phyloP scores from a whole-genome alignment of 2,797 vertebrate species.

The Thaleichthys pacificus region DNA sequence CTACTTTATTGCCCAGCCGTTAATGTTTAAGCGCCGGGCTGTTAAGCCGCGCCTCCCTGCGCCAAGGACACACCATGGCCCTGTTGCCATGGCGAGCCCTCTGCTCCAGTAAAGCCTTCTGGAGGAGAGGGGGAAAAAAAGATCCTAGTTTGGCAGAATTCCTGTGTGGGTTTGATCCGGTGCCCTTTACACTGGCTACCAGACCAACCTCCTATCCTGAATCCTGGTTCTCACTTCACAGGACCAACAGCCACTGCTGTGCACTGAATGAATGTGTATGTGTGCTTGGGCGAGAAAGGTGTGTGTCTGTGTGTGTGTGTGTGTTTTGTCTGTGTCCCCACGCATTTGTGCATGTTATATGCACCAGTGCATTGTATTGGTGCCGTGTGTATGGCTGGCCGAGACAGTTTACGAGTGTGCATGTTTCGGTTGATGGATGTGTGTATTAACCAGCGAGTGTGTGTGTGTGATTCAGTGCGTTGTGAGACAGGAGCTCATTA shows the following conservation, averaged over 20 bases:
- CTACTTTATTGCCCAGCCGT: slow-evolving; percentile 63
- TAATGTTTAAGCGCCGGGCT: slow-evolving; percentile 64
- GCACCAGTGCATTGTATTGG: neutral
- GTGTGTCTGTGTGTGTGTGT: neutral
- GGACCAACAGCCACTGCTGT: neutral
- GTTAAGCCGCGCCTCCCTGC: slow-evolving; percentile 50
- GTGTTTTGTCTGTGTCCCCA: slow-evolving; percentile 16
- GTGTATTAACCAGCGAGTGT: neutral
- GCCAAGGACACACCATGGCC: slow-evolving; percentile 49
- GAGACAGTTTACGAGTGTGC: slow-evolving; percentile 2
- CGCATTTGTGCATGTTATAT: neutral
- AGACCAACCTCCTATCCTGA: slow-evolving; percentile 17
- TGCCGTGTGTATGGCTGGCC: slow-evolving; percentile 15
- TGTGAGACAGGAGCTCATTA: slow-evolving; percentile 61
- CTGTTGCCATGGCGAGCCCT: slow-evolving; percentile 52
- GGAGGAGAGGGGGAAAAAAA: slow-evolving; percentile 34
- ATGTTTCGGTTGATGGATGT: neutral
- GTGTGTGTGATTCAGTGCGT: slow-evolving; percentile 26
- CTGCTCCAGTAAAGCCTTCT: slow-evolving; percentile 54
- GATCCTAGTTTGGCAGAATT: slow-evolving; percentile 13
- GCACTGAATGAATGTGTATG: neutral
- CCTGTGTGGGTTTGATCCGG: slow-evolving; percentile 13
- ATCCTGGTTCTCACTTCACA: slow-evolving; percentile 15
- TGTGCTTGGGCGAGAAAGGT: neutral
- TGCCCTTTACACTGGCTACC: neutral